phyloP scores from a whole-genome alignment of 1,140 invertebrate species.

The Ceratitis capitata region DNA sequence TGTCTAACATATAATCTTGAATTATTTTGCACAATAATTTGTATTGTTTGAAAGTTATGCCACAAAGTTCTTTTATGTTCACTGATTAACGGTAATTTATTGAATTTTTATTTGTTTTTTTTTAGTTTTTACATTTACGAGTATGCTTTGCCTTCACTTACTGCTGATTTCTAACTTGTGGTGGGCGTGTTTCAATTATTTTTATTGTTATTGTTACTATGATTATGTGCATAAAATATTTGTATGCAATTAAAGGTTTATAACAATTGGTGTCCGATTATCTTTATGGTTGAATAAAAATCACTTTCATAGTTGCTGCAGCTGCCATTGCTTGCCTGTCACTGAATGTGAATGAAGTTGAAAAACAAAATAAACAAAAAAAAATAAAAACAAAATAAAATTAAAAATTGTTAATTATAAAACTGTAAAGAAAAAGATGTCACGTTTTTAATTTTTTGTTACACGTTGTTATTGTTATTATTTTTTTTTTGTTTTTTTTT shows the following conservation, averaged over 20 bases:
- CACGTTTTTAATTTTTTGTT: not conserved
- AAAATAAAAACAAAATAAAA: not conserved
- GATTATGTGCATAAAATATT: not conserved
- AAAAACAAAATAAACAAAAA: too few relatives aligned
- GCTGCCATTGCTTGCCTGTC: not conserved
- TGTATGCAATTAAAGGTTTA: not conserved
- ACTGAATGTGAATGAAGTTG: not conserved
- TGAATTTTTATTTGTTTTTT: not conserved
- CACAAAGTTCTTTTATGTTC: not conserved
- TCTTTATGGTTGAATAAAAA: not conserved
- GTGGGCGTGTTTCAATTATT: not conserved
- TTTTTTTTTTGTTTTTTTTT: not conserved
- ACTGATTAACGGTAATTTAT: conserved; percentile 4
- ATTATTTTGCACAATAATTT: not conserved
- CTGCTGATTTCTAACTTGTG: not conserved
- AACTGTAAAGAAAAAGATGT: not conserved
- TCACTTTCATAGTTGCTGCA: not conserved
- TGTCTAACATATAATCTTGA: not conserved
- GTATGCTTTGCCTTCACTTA: not conserved
- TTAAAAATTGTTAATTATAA: not conserved
- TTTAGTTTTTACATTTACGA: not conserved
- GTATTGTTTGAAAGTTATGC: conserved; percentile 19
- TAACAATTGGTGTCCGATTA: not conserved
- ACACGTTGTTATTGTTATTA: too few relatives aligned
- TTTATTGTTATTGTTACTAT: not conserved